Base-by-base conservation (phyloP, 2,888 invertebrate species). In the Sabellastarte sp. region DNA sequence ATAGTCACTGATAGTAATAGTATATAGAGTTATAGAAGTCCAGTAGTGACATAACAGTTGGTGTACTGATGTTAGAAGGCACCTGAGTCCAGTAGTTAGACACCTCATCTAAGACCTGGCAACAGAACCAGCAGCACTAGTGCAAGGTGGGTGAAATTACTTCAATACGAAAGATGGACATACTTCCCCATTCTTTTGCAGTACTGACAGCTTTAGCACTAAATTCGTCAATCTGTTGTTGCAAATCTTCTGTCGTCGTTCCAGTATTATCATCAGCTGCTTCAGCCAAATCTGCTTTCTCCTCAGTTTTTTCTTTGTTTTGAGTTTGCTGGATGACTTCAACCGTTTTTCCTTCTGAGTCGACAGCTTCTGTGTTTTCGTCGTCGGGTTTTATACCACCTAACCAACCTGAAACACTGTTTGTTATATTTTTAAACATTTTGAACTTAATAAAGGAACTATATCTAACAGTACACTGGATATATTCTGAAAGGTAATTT, bases 171-270 rank as follows among this genome's bases (percentile, higher is more conserved):
- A 41, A 20, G 41, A 15, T 41, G 10, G 10, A 67, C 70, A 57
- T 52, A 82, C 82, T 78, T 72, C 82, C 82, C 80, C 80, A 82
- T 70, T 81, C 80, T 63, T 81, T 81, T 5, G 81, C 81, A 50
- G 81, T 76, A 61, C 73, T 77, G 20, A 80, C 69, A 1, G 81
- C 81, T 66, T 79, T 78, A n/a, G 75, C 73, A 32, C 81, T 79
- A 50, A 77, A 77, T 62, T 82, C 82, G 62, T 80, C 80, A 4
- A 63, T 50, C 50, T 64, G 55, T 2, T 51, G 33, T 55, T 57
- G 51, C 2, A 53, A n/a, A 53, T 53, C 26, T 53, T 53, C 28
- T 15, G 10, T 31, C 15, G 15, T 24, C 20, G 3, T 33, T n/a
- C 50, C 30, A 32, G 50, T 58, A 28, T 51, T 41, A n/a, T 61